Evolutionary conservation across 2,797 vertebrate species (phyloP), one percentile per base, ranked within the genome.

Genomic region (Falco concolor): DNA sequence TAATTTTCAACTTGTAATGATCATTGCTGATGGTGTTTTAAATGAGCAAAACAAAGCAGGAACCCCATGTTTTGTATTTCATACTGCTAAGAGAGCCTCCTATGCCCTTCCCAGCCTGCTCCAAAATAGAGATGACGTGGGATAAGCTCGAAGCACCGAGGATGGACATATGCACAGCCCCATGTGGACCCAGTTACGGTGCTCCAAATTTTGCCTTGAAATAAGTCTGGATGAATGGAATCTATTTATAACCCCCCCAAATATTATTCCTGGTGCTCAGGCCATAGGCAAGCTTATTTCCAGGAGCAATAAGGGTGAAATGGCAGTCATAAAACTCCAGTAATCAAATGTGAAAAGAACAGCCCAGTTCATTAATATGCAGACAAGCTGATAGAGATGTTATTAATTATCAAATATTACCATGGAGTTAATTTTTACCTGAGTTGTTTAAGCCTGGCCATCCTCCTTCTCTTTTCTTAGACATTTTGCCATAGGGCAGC

Each of bases 281-380:
- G 28, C 87, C 91, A 13, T 7, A 65, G 80, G 64, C 61, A 42
- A 89, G 68, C 70, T 72, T 50, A 40, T 89, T 95, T 95, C 94
- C 93, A 96, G 95, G 87, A 97, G 95, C 75, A 74, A 56, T 84
- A 90, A 97, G 93, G 91, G 90, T 30, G 13, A 95, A 96, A 86
- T 77, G 53, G 93, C 83, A 90, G 82, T 28, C 94, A 93, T 97
- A 97, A 97, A 96, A 40, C 81, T 77, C 34, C 86, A 73, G 97
- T 96, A 97, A 97, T 97, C 65, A 79, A 92, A 97, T 83, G 95
- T 95, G 97, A 98, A 97, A 96, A 96, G 97, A 97, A 96, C 96
- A 97, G 96, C 97, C 97, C 93, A 76, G 95, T 97, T 98, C 97
- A 97, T 98, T 97, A 97, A 95, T 93, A 94, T 86, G 94, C 92